Percentiles rank a stretch among this genome's conserved stretches.
Evolutionary conservation across 2,888 invertebrate species (phyloP).

Genomic region (Xylocampa areola): DNA sequence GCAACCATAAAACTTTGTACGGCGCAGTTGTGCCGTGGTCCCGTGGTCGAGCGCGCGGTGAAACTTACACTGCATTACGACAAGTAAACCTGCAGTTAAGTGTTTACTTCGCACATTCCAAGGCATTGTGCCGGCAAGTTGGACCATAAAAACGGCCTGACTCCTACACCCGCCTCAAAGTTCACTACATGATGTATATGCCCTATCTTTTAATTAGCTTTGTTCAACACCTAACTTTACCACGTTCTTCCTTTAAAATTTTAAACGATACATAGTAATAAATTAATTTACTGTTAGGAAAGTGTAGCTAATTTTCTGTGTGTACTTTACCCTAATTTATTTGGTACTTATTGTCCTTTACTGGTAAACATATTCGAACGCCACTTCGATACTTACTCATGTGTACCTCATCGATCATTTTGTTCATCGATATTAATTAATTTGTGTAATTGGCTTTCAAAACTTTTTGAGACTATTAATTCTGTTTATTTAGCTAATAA

Average conservation of each 20-base stretch:
- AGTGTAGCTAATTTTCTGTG: slow-evolving; percentile 21
- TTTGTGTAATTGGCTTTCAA: slow-evolving; percentile 30
- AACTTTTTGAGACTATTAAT: slow-evolving; percentile 43
- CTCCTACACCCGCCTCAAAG: slow-evolving; percentile 63
- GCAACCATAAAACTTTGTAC: slow-evolving; percentile 78
- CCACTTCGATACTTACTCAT: slow-evolving; percentile 34
- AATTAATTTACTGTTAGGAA: slow-evolving; percentile 10
- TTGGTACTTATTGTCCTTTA: slow-evolving; percentile 21
- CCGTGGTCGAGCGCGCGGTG: slow-evolving; percentile 75
- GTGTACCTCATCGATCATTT: slow-evolving; percentile 43
- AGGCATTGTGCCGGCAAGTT: slow-evolving; percentile 78
- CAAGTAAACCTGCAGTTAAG: slow-evolving; percentile 86
- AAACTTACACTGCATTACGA: slow-evolving; percentile 86
- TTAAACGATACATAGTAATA: slow-evolving; percentile 14
- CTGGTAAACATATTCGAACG: slow-evolving; percentile 28
- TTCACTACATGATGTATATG: slow-evolving; percentile 64
- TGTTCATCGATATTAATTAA: slow-evolving; percentile 50
- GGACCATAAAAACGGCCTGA: slow-evolving; percentile 79
- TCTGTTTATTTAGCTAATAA: slow-evolving; percentile 30
- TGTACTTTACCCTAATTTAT: slow-evolving; percentile 38
- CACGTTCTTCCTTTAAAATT: slow-evolving; percentile 11
- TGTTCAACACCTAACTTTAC: slow-evolving; percentile 35
- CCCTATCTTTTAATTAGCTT: slow-evolving; percentile 57
- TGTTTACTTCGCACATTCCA: slow-evolving; percentile 86
- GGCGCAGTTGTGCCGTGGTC: slow-evolving; percentile 74